Conservation (phyloP, 1,140 invertebrate genomes). For the Drosophila sturtevanti region DNA sequence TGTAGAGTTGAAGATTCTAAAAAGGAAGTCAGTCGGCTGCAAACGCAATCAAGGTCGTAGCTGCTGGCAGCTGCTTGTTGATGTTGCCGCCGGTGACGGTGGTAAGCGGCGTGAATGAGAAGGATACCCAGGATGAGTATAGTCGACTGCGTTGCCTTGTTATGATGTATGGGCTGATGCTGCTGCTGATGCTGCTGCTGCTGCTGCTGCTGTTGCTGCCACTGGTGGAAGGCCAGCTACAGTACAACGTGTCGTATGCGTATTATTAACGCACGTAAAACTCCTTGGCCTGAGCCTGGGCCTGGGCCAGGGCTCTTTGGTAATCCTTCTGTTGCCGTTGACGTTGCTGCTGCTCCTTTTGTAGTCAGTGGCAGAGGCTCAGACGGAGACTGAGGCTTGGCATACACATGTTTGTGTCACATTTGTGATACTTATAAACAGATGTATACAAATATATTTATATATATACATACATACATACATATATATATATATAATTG, state of each 20-base stretch:
- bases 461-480: too few species aligned
- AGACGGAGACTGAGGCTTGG: conserved; percentile 40
- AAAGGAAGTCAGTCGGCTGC: conserved; percentile 66
- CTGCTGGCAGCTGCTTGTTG: conserved; percentile 37
- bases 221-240: conserved; percentile 6
- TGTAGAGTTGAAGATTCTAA: background rate
- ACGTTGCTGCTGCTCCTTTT: conserved; percentile 54
- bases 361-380: conserved; percentile 48
- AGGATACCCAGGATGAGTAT: background rate
- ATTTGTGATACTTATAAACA: conserved; percentile 59
- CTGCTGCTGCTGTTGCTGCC: too few species aligned
- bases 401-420: conserved; percentile 78
- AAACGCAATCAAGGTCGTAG: conserved; percentile 74
- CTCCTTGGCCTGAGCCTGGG: conserved; percentile 7
- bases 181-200: too few species aligned
- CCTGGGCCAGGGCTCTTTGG: conserved; percentile 15
- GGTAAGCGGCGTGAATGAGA: too few species aligned
- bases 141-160: conserved; percentile 16
- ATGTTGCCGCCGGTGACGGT: conserved; percentile 33
- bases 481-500: conserved; percentile 24
- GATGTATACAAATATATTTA: conserved; percentile 3
- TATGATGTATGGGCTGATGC: conserved; percentile 71
- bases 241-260: conserved; percentile 69
- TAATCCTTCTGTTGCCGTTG: conserved; percentile 59
- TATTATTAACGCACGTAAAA: conserved; percentile 76